Base-by-base conservation (phyloP, 2,113 vertebrate species). In the Lophotis ruficrista region DNA sequence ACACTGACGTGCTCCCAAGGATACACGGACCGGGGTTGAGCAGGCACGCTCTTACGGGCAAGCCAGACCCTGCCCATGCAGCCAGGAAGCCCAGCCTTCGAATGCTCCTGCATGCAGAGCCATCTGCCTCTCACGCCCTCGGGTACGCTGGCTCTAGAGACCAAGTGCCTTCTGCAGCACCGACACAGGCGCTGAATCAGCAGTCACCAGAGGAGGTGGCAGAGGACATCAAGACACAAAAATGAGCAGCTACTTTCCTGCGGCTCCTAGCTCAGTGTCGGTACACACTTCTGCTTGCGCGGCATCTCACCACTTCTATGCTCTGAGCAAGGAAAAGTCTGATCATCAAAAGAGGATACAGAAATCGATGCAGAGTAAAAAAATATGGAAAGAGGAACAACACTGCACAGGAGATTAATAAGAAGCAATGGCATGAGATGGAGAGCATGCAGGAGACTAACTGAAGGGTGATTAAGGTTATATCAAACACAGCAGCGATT, bases 71-170 rank as follows among this genome's bases (percentile, higher is more conserved):
- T 41, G 60, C 22, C 35, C 22, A 11, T 23, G 53, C 20, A 83
- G 58, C n/a, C 35, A 24, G 66, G 41, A 47, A 33, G 37, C 41
- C 4, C 3, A 51, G 24, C 64, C 77, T 31, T 50, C 10, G 3
- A n/a, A n/a, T 3, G 18, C 56, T 72, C 48, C 66, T 25, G 47
- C 27, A 3, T 0, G 9, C 41, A 53, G 48, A 62, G 22, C 47
- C 6, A 0, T 54, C 41, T 13, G 35, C 62, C 25, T n/a, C n/a
- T 48, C 18, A 0, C 1, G 31, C 35, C 51, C 68, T 48, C 41
- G 17, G 57, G 53, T 5, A 22, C 43, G 17, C 15, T 0, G 0
- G 13, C n/a, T 58, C 27, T 1, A 4, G 50, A 37, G 21, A 4
- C 47, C 14, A 21, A 35, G 45, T 3, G 50, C 8, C 45, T 37